These are phyloP conservation scores for Amia ocellicauda DNA, from an alignment of 2,113 vertebrate species.

Conservation along the genomic window DNA sequence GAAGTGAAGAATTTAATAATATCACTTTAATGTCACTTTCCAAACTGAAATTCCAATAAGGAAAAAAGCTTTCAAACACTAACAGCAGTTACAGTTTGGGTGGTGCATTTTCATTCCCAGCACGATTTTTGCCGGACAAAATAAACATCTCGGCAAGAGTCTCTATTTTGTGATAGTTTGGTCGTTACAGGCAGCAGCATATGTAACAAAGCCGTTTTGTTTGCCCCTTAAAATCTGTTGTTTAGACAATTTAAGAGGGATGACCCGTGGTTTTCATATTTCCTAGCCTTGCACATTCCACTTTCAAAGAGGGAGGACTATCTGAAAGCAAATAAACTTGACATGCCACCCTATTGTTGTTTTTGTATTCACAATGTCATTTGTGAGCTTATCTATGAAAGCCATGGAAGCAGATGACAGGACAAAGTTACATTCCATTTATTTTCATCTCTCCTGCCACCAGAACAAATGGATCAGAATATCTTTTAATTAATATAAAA, in stretches of 20 bases:
- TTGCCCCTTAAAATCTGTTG: conserved; percentile 43
- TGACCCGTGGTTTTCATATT: conserved; percentile 43
- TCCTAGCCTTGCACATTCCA: conserved; percentile 50
- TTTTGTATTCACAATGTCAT: conserved; percentile 27
- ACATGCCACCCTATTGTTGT: conserved; percentile 26
- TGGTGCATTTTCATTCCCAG: no score
- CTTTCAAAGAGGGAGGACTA: conserved; percentile 21
- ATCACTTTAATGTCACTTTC: no score
- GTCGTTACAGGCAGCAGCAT: no score
- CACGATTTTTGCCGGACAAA: no score
- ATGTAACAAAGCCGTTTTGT: no score
- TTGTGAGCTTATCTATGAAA: conserved; percentile 16
- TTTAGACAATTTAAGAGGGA: conserved; percentile 35
- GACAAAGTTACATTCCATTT: background rate
- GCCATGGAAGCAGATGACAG: conserved; percentile 3
- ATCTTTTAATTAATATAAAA: background rate
- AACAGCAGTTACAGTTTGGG: no score
- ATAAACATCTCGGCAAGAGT: no score
- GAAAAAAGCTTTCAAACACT: no score
- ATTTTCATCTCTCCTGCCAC: background rate
- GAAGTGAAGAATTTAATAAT: no score
- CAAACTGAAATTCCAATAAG: no score
- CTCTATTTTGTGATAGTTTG: no score
- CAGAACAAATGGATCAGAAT: background rate
- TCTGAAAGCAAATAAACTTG: conserved; percentile 37